Evolutionary conservation across 2,797 vertebrate genomes (phyloP), one percentile per base, ranked within the genome.

Genomic region (Chaetophractus vellerosus): DNA sequence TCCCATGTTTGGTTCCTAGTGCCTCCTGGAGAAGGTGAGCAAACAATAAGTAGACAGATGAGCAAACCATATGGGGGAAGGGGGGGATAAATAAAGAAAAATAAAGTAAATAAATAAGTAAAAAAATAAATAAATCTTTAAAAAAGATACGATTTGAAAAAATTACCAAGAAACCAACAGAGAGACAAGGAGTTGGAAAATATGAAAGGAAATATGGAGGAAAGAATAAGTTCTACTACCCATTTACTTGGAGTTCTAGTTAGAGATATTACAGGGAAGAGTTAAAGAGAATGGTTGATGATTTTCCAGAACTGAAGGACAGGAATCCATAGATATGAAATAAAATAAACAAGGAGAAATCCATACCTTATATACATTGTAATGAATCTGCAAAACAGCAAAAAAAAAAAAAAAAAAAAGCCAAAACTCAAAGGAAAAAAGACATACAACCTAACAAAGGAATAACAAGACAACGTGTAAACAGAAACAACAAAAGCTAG

Each of bases 331-430:
- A 72, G 41, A 55, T 16, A 61, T 23, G 28, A 61, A 71, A 15
- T n/a, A 80, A 87, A 71, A 69, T 33, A 74, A 85, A 71, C 28
- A 74, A 85, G 55, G 45, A 88, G 33, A 78, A 48, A 81, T 23
- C 12, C 16, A 31, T 14, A 26, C 23, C 45, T 80, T 69, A 26
- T 21, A 33, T 8, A 80, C 7, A 64, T 1, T 33, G 6, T 23
- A 12, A 80, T 23, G 2, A 80, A 28, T 45, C 41, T 23, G 23
- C 23, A 63, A 10, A 63, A n/a, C 0, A 87, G 83, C 66, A 52
- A 72, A 52, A 33, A 52, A 68, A 26, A 26, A 26, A 41, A 48
- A 63, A 57, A 26, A 45, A 26, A 41, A 52, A 52, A 48, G 61
- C 63, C 21, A 28, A 80, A 38, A 72, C 50, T 26, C 15, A 26